A percentile compares a stretch with the other conserved stretches of the same genome.
These are phyloP conservation scores for Hydrotaea cyrtoneurina DNA, from an alignment of 2,888 invertebrate species.

Conservation along the genomic window DNA sequence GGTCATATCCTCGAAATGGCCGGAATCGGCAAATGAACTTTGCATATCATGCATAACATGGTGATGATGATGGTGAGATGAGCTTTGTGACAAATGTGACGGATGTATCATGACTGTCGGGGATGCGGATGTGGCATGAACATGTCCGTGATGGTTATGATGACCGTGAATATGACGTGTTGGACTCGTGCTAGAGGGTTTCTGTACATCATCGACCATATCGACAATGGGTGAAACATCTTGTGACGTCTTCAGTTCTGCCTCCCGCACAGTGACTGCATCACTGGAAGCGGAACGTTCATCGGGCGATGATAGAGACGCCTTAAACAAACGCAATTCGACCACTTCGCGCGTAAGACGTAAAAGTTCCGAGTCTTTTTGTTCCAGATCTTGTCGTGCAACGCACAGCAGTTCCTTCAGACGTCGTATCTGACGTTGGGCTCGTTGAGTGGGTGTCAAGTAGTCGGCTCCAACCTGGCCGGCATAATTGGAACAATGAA, in stretches of 20 bases:
- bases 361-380: constrained; percentile 90
- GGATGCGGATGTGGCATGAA: constrained; percentile 50
- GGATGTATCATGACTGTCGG: constrained; percentile 41
- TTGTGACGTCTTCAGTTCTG: constrained; percentile 83
- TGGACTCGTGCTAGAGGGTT: constrained; percentile 78
- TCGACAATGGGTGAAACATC: constrained; percentile 83
- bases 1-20: constrained; percentile 91
- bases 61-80: constrained; percentile 65
- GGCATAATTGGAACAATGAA: constrained; percentile 91
- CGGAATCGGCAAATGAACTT: constrained; percentile 91
- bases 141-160: constrained; percentile 81
- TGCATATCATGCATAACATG: constrained; percentile 83
- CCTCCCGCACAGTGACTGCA: constrained; percentile 88
- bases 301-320: constrained; percentile 89
- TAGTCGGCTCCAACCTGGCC: constrained; percentile 91
- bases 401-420: constrained; percentile 87
- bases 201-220: constrained; percentile 81
- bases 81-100: constrained; percentile 66
- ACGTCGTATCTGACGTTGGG: constrained; percentile 89
- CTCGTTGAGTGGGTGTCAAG: constrained; percentile 93
- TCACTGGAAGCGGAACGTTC: constrained; percentile 90
- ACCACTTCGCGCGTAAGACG: constrained; percentile 89
- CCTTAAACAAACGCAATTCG: constrained; percentile 89
- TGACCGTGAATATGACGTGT: constrained; percentile 68
- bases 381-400: constrained; percentile 89